phyloP scores from a whole-genome alignment of 1,140 invertebrate species.

The Latrodectus geometricus region DNA sequence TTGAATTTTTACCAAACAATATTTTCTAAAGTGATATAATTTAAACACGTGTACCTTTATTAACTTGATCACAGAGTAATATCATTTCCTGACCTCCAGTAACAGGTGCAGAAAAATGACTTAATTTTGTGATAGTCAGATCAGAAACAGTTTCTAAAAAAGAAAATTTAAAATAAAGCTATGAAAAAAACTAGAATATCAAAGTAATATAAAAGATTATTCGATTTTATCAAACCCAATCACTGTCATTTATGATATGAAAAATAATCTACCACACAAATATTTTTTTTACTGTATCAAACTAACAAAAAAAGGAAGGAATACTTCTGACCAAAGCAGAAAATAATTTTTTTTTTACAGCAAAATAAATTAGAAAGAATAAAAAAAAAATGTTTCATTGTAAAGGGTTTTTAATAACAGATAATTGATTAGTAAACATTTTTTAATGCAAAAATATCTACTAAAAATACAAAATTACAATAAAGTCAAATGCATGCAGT shows the following conservation, averaged over 20 bases:
- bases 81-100: constrained; percentile 89
- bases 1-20: background rate
- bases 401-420: too few species aligned
- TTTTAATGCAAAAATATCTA: too few species aligned
- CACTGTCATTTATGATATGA: background rate
- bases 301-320: too few species aligned
- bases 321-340: too few species aligned
- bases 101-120: constrained; percentile 82
- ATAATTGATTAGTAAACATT: too few species aligned
- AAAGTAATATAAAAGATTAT: too few species aligned
- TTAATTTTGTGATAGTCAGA: constrained; percentile 87
- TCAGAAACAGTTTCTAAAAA: constrained; percentile 87
- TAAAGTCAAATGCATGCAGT: too few species aligned
- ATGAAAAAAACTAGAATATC: background rate
- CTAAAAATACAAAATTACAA: too few species aligned
- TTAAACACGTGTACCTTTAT: constrained; percentile 72
- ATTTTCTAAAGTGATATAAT: background rate
- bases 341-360: too few species aligned
- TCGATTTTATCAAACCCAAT: too few species aligned
- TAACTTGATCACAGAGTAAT: constrained; percentile 89
- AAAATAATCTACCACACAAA: background rate
- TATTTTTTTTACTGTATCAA: background rate
- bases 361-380: too few species aligned
- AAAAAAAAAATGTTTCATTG: too few species aligned
- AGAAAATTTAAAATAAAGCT: background rate